Percentiles rank a stretch among this genome's conserved stretches.
Evolutionary conservation across 2,888 invertebrate species (phyloP).

Genomic region (Ichneumoninae sp.): DNA sequence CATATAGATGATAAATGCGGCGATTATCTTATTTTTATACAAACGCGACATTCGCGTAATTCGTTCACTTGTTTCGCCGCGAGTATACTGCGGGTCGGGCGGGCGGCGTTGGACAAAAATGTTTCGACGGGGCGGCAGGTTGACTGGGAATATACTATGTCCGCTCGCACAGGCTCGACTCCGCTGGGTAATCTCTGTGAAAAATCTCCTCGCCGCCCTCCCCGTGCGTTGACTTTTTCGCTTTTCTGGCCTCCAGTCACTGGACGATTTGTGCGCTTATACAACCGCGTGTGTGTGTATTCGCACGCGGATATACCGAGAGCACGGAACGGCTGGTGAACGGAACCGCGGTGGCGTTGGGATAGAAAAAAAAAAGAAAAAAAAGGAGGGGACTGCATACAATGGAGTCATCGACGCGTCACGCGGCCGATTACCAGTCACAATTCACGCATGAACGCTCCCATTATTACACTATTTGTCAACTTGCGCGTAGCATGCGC

Average conservation of each 20-base stretch:
- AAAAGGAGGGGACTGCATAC: slow-evolving; percentile 52
- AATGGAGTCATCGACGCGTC: slow-evolving; percentile 69
- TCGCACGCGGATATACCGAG: slow-evolving; percentile 21
- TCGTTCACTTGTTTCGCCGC: slow-evolving; percentile 1
- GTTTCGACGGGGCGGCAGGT: slow-evolving; percentile 26
- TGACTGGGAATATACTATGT: slow-evolving; percentile 30
- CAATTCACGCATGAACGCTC: slow-evolving; percentile 66
- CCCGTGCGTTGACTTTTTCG: slow-evolving; percentile 42
- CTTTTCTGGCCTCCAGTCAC: slow-evolving; percentile 45
- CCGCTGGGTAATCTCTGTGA: slow-evolving; percentile 40
- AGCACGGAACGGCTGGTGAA: slow-evolving; percentile 30
- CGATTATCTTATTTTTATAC: not conserved
- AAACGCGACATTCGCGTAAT: not conserved
- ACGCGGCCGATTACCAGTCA: slow-evolving; percentile 68
- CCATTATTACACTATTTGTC: slow-evolving; percentile 70
- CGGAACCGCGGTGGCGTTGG: slow-evolving; percentile 54
- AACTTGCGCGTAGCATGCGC: slow-evolving; percentile 61
- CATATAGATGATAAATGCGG: slow-evolving; percentile 27
- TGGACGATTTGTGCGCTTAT: slow-evolving; percentile 62
- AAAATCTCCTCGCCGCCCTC: slow-evolving; percentile 46
- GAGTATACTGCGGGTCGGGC: not conserved
- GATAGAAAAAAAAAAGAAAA: slow-evolving; percentile 46
- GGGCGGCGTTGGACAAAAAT: slow-evolving; percentile 22
- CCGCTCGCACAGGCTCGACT: not conserved
- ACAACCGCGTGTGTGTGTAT: slow-evolving; percentile 28